A percentile compares a stretch with the other conserved stretches of the same genome.
Conservation (phyloP, 1,140 invertebrate genomes). For the Lasioglossum baleicum region DNA sequence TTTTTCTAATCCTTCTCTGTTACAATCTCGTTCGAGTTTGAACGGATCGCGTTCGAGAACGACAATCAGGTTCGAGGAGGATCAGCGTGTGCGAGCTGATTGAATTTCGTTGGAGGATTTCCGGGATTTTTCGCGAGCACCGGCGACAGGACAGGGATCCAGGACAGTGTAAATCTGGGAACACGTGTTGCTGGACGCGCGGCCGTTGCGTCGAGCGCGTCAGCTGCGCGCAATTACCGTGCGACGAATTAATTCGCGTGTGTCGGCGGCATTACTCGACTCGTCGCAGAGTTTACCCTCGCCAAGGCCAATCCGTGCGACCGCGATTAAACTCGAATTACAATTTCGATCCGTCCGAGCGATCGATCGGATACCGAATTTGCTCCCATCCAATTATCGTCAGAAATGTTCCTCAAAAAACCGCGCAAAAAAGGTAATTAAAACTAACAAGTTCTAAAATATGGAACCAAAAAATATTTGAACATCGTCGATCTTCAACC, state of each 20-base stretch:
- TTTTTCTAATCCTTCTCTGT: no score
- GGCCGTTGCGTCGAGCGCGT: neutral
- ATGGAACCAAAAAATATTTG: no score
- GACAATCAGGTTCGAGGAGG: no score
- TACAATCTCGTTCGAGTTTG: no score
- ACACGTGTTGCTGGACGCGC: conserved; percentile 15
- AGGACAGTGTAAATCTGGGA: neutral
- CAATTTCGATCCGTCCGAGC: conserved; percentile 21
- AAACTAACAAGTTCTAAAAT: no score
- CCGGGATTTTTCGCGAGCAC: neutral
- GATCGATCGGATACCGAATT: neutral
- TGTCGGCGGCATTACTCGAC: conserved; percentile 43
- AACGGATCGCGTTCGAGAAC: no score
- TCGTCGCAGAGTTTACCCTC: conserved; percentile 40
- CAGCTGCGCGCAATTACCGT: conserved; percentile 44
- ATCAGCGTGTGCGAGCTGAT: neutral
- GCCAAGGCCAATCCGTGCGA: conserved; percentile 18
- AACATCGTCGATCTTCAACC: no score
- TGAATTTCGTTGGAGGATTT: neutral
- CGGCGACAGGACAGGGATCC: neutral
- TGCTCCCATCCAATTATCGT: no score
- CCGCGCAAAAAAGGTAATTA: no score
- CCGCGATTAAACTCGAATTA: conserved; percentile 56
- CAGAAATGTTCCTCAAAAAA: no score
- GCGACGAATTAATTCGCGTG: conserved; percentile 53